phyloP scores from a whole-genome alignment of 2,888 invertebrate species.

The Troglohyphantes excavatus region DNA sequence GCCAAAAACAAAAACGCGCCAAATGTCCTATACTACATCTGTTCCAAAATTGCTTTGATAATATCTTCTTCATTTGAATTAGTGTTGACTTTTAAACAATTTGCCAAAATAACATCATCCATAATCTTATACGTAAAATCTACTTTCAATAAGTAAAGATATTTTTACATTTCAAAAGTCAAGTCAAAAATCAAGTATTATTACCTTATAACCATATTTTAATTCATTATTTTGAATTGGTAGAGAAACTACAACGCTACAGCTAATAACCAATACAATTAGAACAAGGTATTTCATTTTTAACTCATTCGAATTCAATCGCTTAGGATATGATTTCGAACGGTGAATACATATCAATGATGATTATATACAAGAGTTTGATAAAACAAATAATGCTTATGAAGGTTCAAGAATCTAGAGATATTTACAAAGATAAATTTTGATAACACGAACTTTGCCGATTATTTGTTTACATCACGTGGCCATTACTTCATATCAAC shows the following conservation, averaged over 20 bases:
- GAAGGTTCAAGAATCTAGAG: conserved; percentile 2
- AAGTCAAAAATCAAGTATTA: too few species aligned
- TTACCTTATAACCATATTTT: conserved; percentile 61
- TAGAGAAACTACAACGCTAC: background rate
- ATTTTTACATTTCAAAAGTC: too few species aligned
- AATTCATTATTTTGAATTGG: conserved; percentile 39
- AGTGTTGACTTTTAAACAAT: too few species aligned
- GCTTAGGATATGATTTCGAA: background rate
- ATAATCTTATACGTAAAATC: too few species aligned
- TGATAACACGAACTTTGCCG: too few species aligned
- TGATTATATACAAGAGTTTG: background rate
- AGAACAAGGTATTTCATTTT: conserved; percentile 37
- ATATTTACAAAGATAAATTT: too few species aligned
- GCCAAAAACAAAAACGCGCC: too few species aligned
- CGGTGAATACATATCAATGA: background rate
- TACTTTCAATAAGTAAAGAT: too few species aligned
- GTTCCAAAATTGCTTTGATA: too few species aligned
- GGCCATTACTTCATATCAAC: background rate
- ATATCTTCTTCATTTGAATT: too few species aligned
- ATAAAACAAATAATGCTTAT: background rate
- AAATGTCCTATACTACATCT: too few species aligned
- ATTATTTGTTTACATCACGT: conserved; percentile 66
- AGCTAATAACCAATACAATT: background rate
- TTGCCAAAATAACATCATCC: too few species aligned
- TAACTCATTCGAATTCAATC: background rate